Evolutionary conservation across 2,888 invertebrate species (phyloP).

Genomic region (Matsumyia berberina): DNA sequence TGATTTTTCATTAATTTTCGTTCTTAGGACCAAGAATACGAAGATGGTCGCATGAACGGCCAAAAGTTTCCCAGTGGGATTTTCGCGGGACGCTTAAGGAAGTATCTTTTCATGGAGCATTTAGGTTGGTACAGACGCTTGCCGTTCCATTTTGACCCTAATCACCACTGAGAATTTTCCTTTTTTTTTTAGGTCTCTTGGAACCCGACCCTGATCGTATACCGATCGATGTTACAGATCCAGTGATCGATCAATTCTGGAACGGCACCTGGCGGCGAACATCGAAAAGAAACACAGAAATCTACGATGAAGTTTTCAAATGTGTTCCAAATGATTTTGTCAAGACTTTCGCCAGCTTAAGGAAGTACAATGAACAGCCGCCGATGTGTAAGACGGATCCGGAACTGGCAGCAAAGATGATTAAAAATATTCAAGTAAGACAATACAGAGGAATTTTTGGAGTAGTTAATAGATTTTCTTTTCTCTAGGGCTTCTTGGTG

Average conservation of each 20-base stretch:
- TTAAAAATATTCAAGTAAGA: slow-evolving; percentile 90
- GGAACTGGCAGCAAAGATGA: slow-evolving; percentile 88
- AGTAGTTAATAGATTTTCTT: slow-evolving; percentile 21
- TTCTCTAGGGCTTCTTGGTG: slow-evolving; percentile 91
- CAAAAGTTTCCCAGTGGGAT: slow-evolving; percentile 92
- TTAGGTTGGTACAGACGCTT: slow-evolving; percentile 89
- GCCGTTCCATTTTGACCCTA: too few species aligned
- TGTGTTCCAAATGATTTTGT: slow-evolving; percentile 95
- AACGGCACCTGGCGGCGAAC: slow-evolving; percentile 92
- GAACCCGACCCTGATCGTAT: slow-evolving; percentile 84
- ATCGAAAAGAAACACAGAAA: slow-evolving; percentile 92
- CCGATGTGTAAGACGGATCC: slow-evolving; percentile 91
- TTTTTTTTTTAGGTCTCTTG: slow-evolving; percentile 85
- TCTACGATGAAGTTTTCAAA: slow-evolving; percentile 96
- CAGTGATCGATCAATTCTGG: slow-evolving; percentile 92
- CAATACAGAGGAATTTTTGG: neutral
- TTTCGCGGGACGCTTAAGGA: slow-evolving; percentile 93
- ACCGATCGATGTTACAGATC: slow-evolving; percentile 90
- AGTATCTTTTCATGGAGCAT: slow-evolving; percentile 95
- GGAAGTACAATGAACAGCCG: slow-evolving; percentile 90
- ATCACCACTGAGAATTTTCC: too few species aligned
- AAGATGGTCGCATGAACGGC: slow-evolving; percentile 93
- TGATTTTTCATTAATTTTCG: too few species aligned
- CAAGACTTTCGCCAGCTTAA: slow-evolving; percentile 90
- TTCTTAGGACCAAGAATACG: slow-evolving; percentile 90